Conservation (phyloP, 2,888 invertebrate genomes). For the Prosopocoilus inquinatus region DNA sequence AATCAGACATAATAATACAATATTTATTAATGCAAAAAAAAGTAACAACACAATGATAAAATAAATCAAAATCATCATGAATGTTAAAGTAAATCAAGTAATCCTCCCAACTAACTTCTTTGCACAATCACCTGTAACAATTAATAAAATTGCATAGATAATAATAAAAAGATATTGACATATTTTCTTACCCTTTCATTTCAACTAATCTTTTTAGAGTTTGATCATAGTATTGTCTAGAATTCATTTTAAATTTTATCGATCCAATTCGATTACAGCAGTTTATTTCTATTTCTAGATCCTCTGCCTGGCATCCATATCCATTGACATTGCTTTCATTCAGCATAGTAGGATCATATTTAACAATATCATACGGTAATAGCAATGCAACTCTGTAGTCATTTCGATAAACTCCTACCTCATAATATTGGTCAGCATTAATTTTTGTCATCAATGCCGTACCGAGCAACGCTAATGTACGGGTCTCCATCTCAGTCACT, state of each 20-base stretch:
- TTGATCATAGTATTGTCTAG: background rate
- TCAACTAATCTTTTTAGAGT: constrained; percentile 2
- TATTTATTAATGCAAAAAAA: no score
- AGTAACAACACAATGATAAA: no score
- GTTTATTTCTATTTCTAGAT: constrained; percentile 6
- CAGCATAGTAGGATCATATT: constrained; percentile 7
- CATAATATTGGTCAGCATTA: constrained; percentile 5
- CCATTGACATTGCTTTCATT: constrained; percentile 5
- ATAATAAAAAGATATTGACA: constrained; percentile 6
- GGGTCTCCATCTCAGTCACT: constrained; percentile 3
- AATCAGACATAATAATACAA: no score
- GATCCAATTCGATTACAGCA: constrained; percentile 3
- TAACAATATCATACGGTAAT: constrained; percentile 5
- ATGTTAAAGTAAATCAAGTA: no score
- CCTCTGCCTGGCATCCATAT: background rate
- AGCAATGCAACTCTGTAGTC: constrained; percentile 3
- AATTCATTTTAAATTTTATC: constrained; percentile 2
- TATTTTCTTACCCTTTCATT: constrained; percentile 7
- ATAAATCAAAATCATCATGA: no score
- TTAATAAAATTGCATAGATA: constrained; percentile 3
- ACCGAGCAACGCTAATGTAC: constrained; percentile 4
- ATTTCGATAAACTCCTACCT: constrained; percentile 2
- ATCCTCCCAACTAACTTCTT: no score
- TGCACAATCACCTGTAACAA: background rate
- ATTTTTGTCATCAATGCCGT: background rate